Base-by-base conservation (phyloP, 2,113 vertebrate species). In the Amia ocellicauda region DNA sequence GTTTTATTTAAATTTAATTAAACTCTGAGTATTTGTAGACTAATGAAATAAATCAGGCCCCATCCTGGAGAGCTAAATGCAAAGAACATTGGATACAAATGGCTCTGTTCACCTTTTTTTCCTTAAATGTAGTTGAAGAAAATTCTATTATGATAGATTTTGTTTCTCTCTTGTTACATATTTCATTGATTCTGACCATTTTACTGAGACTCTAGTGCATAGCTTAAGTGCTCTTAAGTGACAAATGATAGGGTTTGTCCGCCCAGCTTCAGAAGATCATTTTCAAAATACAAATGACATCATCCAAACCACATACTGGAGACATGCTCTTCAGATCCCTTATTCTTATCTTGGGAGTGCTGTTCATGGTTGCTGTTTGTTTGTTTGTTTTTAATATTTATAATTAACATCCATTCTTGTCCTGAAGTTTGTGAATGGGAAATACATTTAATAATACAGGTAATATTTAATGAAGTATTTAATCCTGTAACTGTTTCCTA, bases 1-100 rank as follows among this genome's bases (percentile, higher is more conserved):
- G 60, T 67, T 73, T 42, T 49, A 49, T 68, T 64, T 63, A 66
- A 75, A 77, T 75, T 75, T 53, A 73, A 74, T 75, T 71, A 68
- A 67, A 66, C 55, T 59, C 45, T 13, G 17, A 68, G 52, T 67
- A 70, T 69, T 70, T 74, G 71, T 68, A 53, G 69, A 52, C 55
- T 59, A 75, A 75, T 74, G 72, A 74, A 58, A 76, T 73, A 64
- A 61, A 72, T 66, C 61, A 64, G 24, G 40, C 13, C n/a, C 41
- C 53, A 24, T 54, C 41, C 63, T 63, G 60, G 60, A 50, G 14
- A 4, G 58, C 55, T 63, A 51, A 59, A 64, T 71, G 61, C 58
- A 23, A 63, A 61, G 27, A 43, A 59, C 51, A 45, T 59, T 63
- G 54, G 11, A 31, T 57, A 62, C 54, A 45, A 66, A 67, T 23